Conservation (phyloP, 2,888 invertebrate genomes). For the Hyppa rectilinea region DNA sequence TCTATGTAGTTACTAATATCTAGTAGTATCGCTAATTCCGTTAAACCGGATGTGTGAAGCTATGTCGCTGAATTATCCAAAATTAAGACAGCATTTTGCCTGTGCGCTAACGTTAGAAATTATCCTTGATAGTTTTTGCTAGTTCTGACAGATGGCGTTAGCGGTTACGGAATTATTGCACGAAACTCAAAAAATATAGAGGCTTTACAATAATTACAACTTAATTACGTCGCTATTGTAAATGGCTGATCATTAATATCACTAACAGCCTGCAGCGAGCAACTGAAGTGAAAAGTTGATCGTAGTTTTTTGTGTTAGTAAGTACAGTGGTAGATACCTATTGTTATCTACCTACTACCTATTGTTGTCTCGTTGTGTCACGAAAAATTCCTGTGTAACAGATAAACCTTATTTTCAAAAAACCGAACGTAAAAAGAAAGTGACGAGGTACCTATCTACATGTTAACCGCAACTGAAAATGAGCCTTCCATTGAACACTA, state of each 20-base stretch:
- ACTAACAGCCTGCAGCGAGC: neutral
- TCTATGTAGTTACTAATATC: too few species aligned
- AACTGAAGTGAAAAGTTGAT: neutral
- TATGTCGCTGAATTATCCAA: neutral
- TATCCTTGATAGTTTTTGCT: neutral
- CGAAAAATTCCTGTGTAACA: too few species aligned
- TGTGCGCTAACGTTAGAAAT: neutral
- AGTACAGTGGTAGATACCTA: too few species aligned
- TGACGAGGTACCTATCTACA: neutral
- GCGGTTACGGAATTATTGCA: neutral
- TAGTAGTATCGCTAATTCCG: too few species aligned
- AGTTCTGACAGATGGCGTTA: slow-evolving; percentile 3
- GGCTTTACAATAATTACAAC: too few species aligned
- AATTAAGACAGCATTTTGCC: neutral
- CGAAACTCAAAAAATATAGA: neutral
- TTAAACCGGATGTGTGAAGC: neutral
- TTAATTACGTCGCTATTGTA: neutral
- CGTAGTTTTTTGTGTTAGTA: too few species aligned
- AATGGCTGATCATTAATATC: neutral
- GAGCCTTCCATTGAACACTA: neutral
- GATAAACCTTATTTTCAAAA: too few species aligned
- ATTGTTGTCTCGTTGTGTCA: too few species aligned
- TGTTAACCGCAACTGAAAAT: slow-evolving; percentile 4
- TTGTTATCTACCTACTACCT: too few species aligned
- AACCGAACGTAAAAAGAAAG: slow-evolving; percentile 8